phyloP scores from a whole-genome alignment of 2,113 vertebrate species.

The Carlito syrichta region DNA sequence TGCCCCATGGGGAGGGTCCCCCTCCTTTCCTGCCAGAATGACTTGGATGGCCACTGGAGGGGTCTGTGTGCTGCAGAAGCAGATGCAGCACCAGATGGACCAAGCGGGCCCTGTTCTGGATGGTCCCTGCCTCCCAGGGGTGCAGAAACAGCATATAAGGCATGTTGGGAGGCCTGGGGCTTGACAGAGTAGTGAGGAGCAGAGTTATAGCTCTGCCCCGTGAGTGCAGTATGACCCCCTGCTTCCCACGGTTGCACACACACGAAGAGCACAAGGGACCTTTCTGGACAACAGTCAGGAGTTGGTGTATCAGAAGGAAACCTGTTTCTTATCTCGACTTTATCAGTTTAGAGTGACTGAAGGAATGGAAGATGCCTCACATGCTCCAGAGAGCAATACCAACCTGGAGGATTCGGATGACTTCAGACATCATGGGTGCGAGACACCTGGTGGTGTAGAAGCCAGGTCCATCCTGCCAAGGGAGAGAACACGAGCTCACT shows the following conservation, averaged over 20 bases:
- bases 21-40: not conserved
- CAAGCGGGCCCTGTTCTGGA: not conserved
- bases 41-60: not conserved
- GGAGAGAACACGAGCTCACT: not conserved
- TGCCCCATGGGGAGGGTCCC: accelerated
- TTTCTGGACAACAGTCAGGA: not conserved
- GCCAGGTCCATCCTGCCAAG: constrained; percentile 94
- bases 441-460: constrained; percentile 98
- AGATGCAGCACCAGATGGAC: not conserved
- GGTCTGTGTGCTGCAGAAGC: not conserved
- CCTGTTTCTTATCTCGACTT: not conserved
- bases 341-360: not conserved
- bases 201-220: not conserved
- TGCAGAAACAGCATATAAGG: not conserved
- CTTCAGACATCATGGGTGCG: constrained; percentile 93
- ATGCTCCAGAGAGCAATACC: constrained; percentile 36
- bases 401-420: constrained; percentile 93
- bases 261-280: not conserved
- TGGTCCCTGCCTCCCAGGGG: not conserved
- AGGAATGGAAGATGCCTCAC: not conserved
- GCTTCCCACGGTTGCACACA: not conserved
- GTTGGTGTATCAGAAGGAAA: not conserved
- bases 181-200: not conserved
- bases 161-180: not conserved
- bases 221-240: not conserved